Evolutionary conservation across 2,888 invertebrate species (phyloP).

Genomic region (Hetaerina titia): DNA sequence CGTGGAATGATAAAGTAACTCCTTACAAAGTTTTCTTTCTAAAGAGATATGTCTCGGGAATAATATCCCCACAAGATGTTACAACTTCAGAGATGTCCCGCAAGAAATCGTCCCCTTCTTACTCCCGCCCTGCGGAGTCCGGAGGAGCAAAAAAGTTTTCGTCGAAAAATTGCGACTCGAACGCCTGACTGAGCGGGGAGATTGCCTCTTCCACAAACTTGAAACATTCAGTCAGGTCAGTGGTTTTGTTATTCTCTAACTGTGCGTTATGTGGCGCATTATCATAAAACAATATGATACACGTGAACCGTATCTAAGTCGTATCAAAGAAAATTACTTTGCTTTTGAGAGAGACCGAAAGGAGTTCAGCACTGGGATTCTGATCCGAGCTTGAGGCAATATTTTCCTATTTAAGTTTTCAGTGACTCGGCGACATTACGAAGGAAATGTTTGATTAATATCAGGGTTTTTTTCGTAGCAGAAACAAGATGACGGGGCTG

Average conservation of each 20-base stretch:
- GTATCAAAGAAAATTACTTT: neutral
- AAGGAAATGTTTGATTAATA: neutral
- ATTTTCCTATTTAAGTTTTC: neutral
- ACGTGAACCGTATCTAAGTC: neutral
- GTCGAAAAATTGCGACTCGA: neutral
- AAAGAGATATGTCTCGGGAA: neutral
- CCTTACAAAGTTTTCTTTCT: neutral
- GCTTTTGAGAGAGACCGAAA: neutral
- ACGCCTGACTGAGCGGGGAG: neutral
- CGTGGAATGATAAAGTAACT: neutral
- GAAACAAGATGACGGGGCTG: neutral
- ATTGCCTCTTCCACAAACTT: slow-evolving; percentile 12
- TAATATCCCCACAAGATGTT: slow-evolving; percentile 18
- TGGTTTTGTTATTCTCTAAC: neutral
- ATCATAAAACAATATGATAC: slow-evolving; percentile 39
- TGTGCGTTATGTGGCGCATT: neutral
- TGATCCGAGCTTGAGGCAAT: neutral
- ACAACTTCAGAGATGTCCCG: slow-evolving; percentile 14
- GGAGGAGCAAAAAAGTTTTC: neutral
- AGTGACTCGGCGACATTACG: neutral
- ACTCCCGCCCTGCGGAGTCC: neutral
- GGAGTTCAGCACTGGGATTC: neutral
- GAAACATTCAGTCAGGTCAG: slow-evolving; percentile 14
- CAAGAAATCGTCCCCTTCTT: slow-evolving; percentile 1
- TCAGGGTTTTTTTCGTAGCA: neutral